Percentiles rank a stretch among this genome's conserved stretches.
Conservation (phyloP, 2,888 invertebrate genomes). For the Drosophila barbarae region DNA sequence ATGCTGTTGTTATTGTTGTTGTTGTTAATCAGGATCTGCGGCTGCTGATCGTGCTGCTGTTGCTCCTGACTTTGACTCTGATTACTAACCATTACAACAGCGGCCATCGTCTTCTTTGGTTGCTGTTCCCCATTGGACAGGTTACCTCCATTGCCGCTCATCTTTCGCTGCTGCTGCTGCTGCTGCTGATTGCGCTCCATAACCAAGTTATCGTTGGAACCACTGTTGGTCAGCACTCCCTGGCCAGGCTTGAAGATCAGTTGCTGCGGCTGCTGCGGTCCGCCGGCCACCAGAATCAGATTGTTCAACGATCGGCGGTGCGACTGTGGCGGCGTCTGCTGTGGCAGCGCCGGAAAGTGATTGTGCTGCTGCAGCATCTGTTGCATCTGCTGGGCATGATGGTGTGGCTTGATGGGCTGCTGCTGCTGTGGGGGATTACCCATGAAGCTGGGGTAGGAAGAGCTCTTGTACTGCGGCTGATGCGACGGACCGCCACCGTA, state of each 20-base stretch:
- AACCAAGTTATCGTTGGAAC: slow-evolving; percentile 32
- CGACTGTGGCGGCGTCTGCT: slow-evolving; percentile 68
- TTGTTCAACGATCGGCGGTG: slow-evolving; percentile 79
- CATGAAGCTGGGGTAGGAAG: slow-evolving; percentile 78
- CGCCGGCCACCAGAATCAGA: slow-evolving; percentile 76
- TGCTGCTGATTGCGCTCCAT: slow-evolving; percentile 34
- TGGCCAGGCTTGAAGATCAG: slow-evolving; percentile 76
- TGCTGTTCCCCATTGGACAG: slow-evolving; percentile 48
- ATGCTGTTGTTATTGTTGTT: slow-evolving; percentile 65
- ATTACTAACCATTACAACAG: slow-evolving; percentile 78
- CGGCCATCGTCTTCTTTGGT: slow-evolving; percentile 76
- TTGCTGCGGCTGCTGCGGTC: slow-evolving; percentile 77
- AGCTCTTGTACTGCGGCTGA: slow-evolving; percentile 76
- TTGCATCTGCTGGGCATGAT: slow-evolving; percentile 63
- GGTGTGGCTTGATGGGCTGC: slow-evolving; percentile 54
- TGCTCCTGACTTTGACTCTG: slow-evolving; percentile 39
- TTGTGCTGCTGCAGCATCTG: slow-evolving; percentile 70
- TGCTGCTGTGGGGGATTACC: slow-evolving; percentile 63
- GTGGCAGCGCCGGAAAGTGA: slow-evolving; percentile 71
- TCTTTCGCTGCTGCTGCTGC: slow-evolving; percentile 49
- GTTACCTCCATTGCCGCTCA: slow-evolving; percentile 35
- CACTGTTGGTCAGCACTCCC: slow-evolving; percentile 66
- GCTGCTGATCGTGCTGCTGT: slow-evolving; percentile 47
- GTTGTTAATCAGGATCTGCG: slow-evolving; percentile 63
- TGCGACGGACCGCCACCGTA: slow-evolving; percentile 66